Evolutionary conservation across 1,140 invertebrate species (phyloP), one percentile per base, ranked within the genome.

Genomic region (Thereuonema tuberculata): DNA sequence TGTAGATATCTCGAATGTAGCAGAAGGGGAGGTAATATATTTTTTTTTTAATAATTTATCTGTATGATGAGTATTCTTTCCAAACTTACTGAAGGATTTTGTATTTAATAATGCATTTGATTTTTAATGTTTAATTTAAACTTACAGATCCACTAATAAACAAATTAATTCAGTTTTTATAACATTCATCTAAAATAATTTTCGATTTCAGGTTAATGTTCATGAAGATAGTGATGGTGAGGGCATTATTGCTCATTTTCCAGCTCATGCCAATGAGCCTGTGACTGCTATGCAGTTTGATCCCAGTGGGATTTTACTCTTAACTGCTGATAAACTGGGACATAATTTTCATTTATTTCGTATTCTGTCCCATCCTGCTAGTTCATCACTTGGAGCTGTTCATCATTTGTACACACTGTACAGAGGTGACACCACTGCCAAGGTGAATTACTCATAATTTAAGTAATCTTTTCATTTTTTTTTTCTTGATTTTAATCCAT

Each of bases 291-390:
- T 98, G 75, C 81, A 84, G 64, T 98, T 98, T 75, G 94, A 97
- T 71, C 82, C 85, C 2, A 93, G 87, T 59, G 95, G 95, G 12
- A 84, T 89, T 70, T 71, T 98, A 50, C 76, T 99, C 24, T 78
- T 98, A 56, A 97, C 93, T 1, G 89, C 91, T 0, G 94, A 97
- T 74, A 84, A 85, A 63, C 78, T 86, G n/a, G 94, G 94, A 0
- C 92, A 96, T 69, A 89, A 93, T 69, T 98, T 98, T 74, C 88
- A 98, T 73, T 80, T 99, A 50, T 99, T 98, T 74, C 81, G 89
- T 61, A 84, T 98, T 64, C 86, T 94, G 68, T 86, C 93, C 0
- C 93, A 97, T 80, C 90, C 93, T 0, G 84, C 84, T 29, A 87
- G 89, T 1, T 83, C 92, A 24, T 83, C 84, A 20, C 75, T 93